Percentiles rank a stretch among this genome's conserved stretches.
phyloP scores from a whole-genome alignment of 2,888 invertebrate genomes.

The Lottia scabra region DNA sequence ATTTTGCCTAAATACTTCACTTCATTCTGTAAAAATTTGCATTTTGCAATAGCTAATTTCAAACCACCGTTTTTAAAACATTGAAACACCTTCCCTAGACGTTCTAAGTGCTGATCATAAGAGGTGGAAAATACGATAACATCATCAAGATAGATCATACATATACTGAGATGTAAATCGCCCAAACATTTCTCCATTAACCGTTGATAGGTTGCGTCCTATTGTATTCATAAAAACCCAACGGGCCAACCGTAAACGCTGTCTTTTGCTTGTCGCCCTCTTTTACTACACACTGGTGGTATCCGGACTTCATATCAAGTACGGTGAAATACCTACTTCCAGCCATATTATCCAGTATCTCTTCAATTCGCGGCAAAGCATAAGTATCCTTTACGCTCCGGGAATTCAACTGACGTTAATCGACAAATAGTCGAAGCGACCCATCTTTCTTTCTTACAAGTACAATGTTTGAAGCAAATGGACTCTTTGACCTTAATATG shows the following conservation, averaged over 20 bases:
- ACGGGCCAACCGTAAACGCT: conserved; percentile 30
- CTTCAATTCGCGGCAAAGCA: conserved; percentile 35
- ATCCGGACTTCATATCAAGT: conserved; percentile 25
- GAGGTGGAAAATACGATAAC: conserved; percentile 31
- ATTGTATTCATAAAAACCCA: conserved; percentile 33
- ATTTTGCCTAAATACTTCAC: conserved; percentile 32
- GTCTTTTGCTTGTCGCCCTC: conserved; percentile 30
- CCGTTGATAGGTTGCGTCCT: conserved; percentile 28
- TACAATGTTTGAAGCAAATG: conserved; percentile 31
- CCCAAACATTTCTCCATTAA: conserved; percentile 29
- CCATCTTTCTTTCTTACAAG: conserved; percentile 30
- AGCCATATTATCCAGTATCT: conserved; percentile 26
- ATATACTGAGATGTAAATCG: conserved; percentile 28
- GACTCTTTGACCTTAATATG: conserved; percentile 32
- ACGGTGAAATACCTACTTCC: conserved; percentile 27
- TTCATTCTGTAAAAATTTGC: conserved; percentile 16
- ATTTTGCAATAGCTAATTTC: conserved; percentile 27
- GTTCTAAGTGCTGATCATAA: conserved; percentile 26
- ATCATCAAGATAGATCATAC: conserved; percentile 35
- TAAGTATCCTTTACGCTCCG: conserved; percentile 34
- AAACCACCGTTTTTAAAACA: conserved; percentile 19
- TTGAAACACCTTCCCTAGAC: conserved; percentile 24
- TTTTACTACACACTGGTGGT: conserved; percentile 29
- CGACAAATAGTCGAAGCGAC: conserved; percentile 29
- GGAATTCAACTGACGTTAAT: conserved; percentile 28